Evolutionary conservation across 2,113 vertebrate genomes (phyloP), one percentile per base, ranked within the genome.

Genomic region (Rhagologus leucostigma): DNA sequence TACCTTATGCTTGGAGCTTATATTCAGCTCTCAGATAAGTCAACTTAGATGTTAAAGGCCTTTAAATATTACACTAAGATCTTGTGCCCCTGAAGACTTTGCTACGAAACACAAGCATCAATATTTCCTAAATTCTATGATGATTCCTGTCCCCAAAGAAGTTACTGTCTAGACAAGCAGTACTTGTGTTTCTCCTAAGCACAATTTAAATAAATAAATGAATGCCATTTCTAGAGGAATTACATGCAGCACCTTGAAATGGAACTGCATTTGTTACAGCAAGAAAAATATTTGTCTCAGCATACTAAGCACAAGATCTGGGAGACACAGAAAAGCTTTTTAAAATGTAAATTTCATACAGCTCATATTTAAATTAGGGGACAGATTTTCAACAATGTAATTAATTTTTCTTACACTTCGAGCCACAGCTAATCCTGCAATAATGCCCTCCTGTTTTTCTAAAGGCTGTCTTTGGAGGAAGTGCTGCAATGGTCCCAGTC

Each of bases 381-480:
- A 71, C 21, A 73, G 17, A 17, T 56, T 62, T 69, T 53, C 35
- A 79, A 35, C 26, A 77, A 29, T 2, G 6, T 32, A 50, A 39
- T 44, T 57, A 13, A 14, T 49, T 41, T 47, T 24, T n/a, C 71
- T 86, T 35, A 84, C 59, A 11, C 13, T 29, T 53, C 39, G 47
- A 78, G 50, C 29, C 10, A 44, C 6, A 32, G n/a, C 16, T 85
- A 89, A 92, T 76, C 26, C 23, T 55, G 63, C 52, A 90, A 88
- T 49, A 37, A 68, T 32, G 20, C 71, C 73, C 39, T 81, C 17
- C 24, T 96, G 50, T 93, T 95, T 95, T 94, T 84, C 71, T 91
- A 67, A 95, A 98, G 97, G 6, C 8, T 97, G 8, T 92, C 95
- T 67, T 73, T 95, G 81, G 96, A 98, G 11, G 97, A 98, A 94